Conservation (phyloP, 2,113 vertebrate species). For the Vulpes ferrilata region DNA sequence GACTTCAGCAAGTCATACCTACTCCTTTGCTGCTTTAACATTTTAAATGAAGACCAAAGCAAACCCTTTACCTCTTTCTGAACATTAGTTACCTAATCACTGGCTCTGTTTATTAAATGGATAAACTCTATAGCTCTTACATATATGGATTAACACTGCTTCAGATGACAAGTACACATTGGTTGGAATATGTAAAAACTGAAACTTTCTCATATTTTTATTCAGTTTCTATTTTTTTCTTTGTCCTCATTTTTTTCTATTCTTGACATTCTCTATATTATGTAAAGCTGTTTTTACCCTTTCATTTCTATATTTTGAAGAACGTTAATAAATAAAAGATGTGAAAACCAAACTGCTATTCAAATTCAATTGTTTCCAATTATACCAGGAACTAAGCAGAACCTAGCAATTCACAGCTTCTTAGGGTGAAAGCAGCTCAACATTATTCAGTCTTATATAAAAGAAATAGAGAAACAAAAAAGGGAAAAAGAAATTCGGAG, state of each 20-base stretch:
- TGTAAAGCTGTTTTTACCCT: conserved; percentile 77
- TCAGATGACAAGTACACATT: conserved; percentile 50
- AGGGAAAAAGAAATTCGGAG: conserved; percentile 73
- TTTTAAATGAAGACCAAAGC: conserved; percentile 58
- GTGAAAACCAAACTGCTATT: conserved; percentile 87
- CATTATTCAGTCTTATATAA: conserved; percentile 81
- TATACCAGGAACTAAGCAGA: conserved; percentile 86
- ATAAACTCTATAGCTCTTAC: conserved; percentile 22
- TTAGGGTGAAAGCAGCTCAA: conserved; percentile 82
- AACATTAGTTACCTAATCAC: conserved; percentile 33
- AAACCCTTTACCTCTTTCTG: conserved; percentile 51
- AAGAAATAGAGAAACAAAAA: conserved; percentile 78
- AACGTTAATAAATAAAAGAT: conserved; percentile 88
- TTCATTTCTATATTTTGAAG: conserved; percentile 79
- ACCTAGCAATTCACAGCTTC: conserved; percentile 84
- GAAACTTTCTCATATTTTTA: conserved; percentile 69
- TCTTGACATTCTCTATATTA: conserved; percentile 73
- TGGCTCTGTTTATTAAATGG: conserved; percentile 61
- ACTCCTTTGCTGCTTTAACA: conserved; percentile 36
- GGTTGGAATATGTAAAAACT: conserved; percentile 57
- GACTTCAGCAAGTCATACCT: not conserved
- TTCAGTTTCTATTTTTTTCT: conserved; percentile 45
- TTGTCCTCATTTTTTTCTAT: conserved; percentile 65
- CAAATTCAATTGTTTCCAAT: conserved; percentile 86
- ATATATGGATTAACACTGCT: conserved; percentile 58